Evolutionary conservation across 2,797 vertebrate genomes (phyloP).

Genomic region (Coregonus suidteri): DNA sequence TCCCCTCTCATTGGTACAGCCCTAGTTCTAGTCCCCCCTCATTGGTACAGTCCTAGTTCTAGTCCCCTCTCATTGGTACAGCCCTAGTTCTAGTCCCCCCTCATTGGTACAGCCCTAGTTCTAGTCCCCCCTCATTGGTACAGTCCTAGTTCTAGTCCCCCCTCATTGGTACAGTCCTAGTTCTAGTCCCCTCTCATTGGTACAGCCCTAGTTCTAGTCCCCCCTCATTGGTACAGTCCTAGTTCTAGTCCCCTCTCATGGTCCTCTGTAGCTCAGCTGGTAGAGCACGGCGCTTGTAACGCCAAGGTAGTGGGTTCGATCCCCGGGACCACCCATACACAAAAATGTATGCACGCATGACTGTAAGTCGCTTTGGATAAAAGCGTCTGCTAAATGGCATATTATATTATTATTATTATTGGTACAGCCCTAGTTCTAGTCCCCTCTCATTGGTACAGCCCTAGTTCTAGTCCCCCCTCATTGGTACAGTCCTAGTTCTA

Average conservation of each 20-base stretch:
- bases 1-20: slow-evolving; percentile 1
- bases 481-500: too few relatives aligned
- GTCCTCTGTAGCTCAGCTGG: too few relatives aligned
- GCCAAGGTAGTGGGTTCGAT: too few relatives aligned
- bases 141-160: background rate
- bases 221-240: slow-evolving; percentile 4
- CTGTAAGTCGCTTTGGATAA: too few relatives aligned
- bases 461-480: too few relatives aligned
- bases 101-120: slow-evolving; percentile 9
- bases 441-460: too few relatives aligned
- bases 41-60: slow-evolving; percentile 9
- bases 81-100: background rate
- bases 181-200: background rate
- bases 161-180: slow-evolving; percentile 7
- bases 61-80: background rate
- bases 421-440: too few relatives aligned
- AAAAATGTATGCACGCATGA: too few relatives aligned
- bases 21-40: background rate
- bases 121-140: background rate
- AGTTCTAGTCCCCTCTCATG: background rate
- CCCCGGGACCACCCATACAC: too few relatives aligned
- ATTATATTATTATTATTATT: too few relatives aligned
- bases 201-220: slow-evolving; percentile 2
- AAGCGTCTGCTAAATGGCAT: too few relatives aligned
- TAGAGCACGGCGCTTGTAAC: too few relatives aligned